Base-by-base conservation (phyloP, 2,797 vertebrate genomes). In the Myotis planiceps region DNA sequence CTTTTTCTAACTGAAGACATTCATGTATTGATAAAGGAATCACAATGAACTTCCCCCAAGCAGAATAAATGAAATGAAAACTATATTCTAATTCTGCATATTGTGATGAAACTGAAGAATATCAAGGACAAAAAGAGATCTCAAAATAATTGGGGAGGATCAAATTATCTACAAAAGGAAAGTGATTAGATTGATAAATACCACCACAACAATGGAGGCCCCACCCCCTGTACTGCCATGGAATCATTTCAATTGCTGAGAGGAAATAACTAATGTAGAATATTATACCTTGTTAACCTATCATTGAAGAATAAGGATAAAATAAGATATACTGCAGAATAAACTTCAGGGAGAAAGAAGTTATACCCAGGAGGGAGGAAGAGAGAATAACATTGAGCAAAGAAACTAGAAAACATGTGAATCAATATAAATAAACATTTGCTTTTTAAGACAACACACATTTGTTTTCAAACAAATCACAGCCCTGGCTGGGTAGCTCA, bases 281-380 rank as follows among this genome's bases (percentile, higher is more conserved):
- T 74, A 55, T 82, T 89, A 80, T 53, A 32, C 66, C 60, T 32
- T 76, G 58, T 39, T 75, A 80, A 75, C 21, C 29, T 76, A 58
- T 51, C 66, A 34, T 60, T 87, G 16, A 90, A 76, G 53, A 84
- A 80, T 76, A 90, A 84, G 45, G 69, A 74, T 29, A 66, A 76
- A 87, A 53, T 79, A 90, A 72, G 47, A 78, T 19, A 55, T 58
- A 9, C 15, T 74, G 18, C 13, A 39, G 14, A 86, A 89, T 69
- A 92, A 80, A 69, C 76, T 69, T 92, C n/a, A 79, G 25, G 39
- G 76, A 92, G 47, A 82, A 72, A 66, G 29, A 87, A 84, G 37
- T 47, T 72, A 42, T 74, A 63, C 42, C 3, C 15, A 71, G 45
- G 10, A 58, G 16, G 13, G 63, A 84, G n/a, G 37, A 88, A 89